Base-by-base conservation (phyloP, 2,888 invertebrate genomes). In the Caprella mutica region DNA sequence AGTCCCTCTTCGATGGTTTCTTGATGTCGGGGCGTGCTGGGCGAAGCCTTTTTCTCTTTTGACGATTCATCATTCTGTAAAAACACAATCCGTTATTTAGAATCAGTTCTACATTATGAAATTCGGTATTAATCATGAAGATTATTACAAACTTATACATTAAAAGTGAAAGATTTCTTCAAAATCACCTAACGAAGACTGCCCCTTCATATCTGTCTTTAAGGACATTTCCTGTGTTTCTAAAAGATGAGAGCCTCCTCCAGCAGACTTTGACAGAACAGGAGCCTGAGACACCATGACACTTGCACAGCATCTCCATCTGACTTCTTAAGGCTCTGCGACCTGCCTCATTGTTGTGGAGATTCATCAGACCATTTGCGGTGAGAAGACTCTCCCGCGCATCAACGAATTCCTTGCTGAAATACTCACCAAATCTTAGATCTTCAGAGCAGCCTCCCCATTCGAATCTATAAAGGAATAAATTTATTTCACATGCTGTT, bases 391-490 rank as follows among this genome's bases (percentile, higher is more conserved):
- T 82, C 74, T 91, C 90, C 67, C 80, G 81, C 1, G 85, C 80
- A 69, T 92, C 91, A 35, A 88, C 82, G 73, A 91, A 91, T 66
- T 89, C 85, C 68, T 84, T 81, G 69, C 89, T 87, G 72, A 88
- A 87, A 71, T 81, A 81, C 69, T 86, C 85, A 3, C 90, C 90
- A 67, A 84, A 90, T 71, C 84, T 78, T 65, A 87, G 84, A 68
- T 88, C 86, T 82, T 91, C 90, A 35, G 90, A 91, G 73, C 92
- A 92, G 1, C 91, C 91, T 59, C 91, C 90, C 92, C 92, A 92
- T 73, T 90, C 86, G 68, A 73, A 74, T 50, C 58, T 65, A 62
- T 2, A 3, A 21, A 17, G 9, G 9, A 17, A 35, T n/a, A n/a
- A n/a, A n/a, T n/a, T n/a, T n/a, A n/a, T n/a, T n/a, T n/a, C n/a